phyloP scores from a whole-genome alignment of 2,888 invertebrate genomes.

The Creontiades dilutus region DNA sequence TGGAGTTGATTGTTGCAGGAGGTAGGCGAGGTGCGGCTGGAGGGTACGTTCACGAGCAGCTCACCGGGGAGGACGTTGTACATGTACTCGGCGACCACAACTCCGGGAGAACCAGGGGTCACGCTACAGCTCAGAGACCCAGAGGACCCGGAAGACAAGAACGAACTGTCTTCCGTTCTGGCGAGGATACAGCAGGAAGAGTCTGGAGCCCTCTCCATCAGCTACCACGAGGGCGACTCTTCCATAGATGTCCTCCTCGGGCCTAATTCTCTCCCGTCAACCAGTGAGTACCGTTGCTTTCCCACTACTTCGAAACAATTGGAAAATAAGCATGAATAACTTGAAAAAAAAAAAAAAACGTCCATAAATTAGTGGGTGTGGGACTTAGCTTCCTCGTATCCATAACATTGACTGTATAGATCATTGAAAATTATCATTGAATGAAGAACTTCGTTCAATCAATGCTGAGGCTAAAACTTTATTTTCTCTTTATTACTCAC shows the following conservation, averaged over 20 bases:
- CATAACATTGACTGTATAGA: too few relatives aligned
- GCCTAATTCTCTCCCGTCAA: constrained; percentile 59
- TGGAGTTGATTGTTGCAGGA: constrained; percentile 25
- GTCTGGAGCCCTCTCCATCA: constrained; percentile 48
- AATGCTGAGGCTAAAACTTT: too few relatives aligned
- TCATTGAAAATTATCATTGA: too few relatives aligned
- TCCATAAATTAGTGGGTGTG: too few relatives aligned
- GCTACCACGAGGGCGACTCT: constrained; percentile 56
- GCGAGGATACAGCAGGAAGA: constrained; percentile 67
- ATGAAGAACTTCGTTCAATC: too few relatives aligned
- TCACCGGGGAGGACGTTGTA: constrained; percentile 64
- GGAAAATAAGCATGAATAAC: too few relatives aligned
- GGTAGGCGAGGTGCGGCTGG: constrained; percentile 68
- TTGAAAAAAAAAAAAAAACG: too few relatives aligned
- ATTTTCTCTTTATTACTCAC: too few relatives aligned
- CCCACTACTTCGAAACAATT: too few relatives aligned
- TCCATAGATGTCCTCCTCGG: constrained; percentile 65
- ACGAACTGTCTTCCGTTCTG: constrained; percentile 63
- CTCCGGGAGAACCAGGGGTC: constrained; percentile 67
- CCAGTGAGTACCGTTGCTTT: not conserved
- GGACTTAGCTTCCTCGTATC: too few relatives aligned
- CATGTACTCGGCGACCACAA: constrained; percentile 71
- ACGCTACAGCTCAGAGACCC: constrained; percentile 68
- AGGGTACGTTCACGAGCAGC: constrained; percentile 65
- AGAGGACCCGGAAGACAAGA: constrained; percentile 61